phyloP scores from a whole-genome alignment of 2,797 vertebrate genomes.

The Crocodylus rhombifer region DNA sequence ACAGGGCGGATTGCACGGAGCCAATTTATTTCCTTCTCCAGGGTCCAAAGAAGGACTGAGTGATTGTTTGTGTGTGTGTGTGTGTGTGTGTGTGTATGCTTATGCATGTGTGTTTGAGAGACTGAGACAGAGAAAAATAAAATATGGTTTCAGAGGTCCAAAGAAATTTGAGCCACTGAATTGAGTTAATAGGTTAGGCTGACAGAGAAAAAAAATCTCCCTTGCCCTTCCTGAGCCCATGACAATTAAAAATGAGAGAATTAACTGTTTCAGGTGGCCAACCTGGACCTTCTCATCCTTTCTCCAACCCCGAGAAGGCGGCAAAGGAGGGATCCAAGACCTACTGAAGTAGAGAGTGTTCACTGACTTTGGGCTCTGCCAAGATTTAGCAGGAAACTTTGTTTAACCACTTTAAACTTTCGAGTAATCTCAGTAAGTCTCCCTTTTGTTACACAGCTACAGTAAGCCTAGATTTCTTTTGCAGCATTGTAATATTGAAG shows the following conservation, averaged over 20 bases:
- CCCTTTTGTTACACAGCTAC: background rate
- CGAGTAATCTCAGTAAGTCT: background rate
- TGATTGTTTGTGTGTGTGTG: too few relatives aligned
- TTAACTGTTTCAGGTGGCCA: background rate
- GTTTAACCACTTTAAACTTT: background rate
- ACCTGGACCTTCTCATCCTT: background rate
- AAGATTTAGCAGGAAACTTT: background rate
- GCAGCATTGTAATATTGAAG: background rate
- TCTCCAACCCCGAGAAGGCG: background rate
- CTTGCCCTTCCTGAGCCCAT: background rate
- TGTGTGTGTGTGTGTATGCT: too few relatives aligned
- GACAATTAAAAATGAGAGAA: background rate
- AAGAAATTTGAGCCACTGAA: too few relatives aligned
- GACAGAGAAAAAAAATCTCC: too few relatives aligned
- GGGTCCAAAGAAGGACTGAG: too few relatives aligned
- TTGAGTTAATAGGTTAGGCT: too few relatives aligned
- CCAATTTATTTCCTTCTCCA: too few relatives aligned
- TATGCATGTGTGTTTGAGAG: too few relatives aligned
- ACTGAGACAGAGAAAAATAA: too few relatives aligned
- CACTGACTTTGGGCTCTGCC: background rate
- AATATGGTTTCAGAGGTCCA: too few relatives aligned
- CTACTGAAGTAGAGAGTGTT: background rate
- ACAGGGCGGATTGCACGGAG: too few relatives aligned
- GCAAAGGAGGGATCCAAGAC: background rate
- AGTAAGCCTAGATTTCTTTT: conserved; percentile 1